A percentile compares a stretch with the other conserved stretches of the same genome.
phyloP scores from a whole-genome alignment of 2,888 invertebrate genomes.

The Tachina lurida region DNA sequence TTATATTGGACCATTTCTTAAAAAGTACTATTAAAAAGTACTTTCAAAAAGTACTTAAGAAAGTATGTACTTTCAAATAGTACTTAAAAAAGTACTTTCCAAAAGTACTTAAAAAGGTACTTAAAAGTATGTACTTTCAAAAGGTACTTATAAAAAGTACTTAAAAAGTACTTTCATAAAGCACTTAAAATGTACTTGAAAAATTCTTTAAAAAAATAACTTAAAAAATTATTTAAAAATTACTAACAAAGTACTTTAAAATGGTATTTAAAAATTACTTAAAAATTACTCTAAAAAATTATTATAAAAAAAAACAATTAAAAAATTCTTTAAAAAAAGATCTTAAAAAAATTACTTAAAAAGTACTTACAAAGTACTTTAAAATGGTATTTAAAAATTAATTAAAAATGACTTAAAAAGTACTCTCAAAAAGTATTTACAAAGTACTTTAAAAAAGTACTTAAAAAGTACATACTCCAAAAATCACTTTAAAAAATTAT shows the following conservation, averaged over 20 bases:
- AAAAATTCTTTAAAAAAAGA: too few species aligned
- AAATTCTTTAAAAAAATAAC: background rate
- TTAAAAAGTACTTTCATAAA: too few species aligned
- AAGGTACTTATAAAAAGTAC: background rate
- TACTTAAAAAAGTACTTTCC: background rate
- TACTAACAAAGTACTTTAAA: too few species aligned
- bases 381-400: conserved; percentile 2
- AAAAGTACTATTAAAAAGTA: background rate
- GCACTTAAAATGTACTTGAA: background rate
- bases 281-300: background rate
- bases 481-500: background rate
- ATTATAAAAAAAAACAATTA: too few species aligned
- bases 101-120: too few species aligned
- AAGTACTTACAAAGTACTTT: background rate
- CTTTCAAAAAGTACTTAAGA: background rate
- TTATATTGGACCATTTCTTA: background rate
- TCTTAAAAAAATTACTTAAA: background rate
- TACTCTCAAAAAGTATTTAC: too few species aligned
- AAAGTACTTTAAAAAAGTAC: background rate
- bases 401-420: background rate
- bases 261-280: background rate
- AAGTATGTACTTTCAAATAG: background rate
- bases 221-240: background rate
- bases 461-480: background rate
- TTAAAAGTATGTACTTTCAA: background rate